Conservation (phyloP, 2,888 invertebrate species). For the Acanthosepion esculentum region DNA sequence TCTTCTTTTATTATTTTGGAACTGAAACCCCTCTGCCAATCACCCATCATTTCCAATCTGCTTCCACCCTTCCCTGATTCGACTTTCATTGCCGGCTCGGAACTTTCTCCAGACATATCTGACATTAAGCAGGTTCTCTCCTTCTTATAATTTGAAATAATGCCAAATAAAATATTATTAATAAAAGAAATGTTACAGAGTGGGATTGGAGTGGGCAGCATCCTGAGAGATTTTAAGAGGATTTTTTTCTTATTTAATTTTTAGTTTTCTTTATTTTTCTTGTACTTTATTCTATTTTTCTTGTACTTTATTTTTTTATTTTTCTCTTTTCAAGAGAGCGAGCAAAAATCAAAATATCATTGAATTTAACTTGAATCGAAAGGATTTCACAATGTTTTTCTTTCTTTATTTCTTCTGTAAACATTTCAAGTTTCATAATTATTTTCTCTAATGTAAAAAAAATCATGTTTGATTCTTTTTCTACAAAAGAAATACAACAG, state of each 20-base stretch:
- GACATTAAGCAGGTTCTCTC: slow-evolving; percentile 24
- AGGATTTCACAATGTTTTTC: too few species aligned
- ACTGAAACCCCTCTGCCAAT: background rate
- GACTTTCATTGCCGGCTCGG: background rate
- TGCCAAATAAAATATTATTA: slow-evolving; percentile 1
- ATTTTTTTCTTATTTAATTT: background rate
- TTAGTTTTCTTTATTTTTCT: too few species aligned
- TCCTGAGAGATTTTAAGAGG: background rate
- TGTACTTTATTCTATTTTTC: too few species aligned
- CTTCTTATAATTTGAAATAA: background rate
- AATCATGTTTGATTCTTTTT: too few species aligned
- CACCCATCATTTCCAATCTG: background rate
- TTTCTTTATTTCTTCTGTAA: too few species aligned
- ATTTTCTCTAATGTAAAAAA: too few species aligned
- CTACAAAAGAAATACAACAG: too few species aligned
- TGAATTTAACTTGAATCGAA: too few species aligned
- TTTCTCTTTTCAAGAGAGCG: too few species aligned
- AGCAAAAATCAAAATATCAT: too few species aligned
- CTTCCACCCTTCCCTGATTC: background rate
- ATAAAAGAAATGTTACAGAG: background rate
- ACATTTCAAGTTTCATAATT: too few species aligned
- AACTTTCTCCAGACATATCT: background rate
- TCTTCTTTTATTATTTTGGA: background rate
- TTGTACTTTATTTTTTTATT: too few species aligned
- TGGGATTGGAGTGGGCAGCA: background rate